Conservation (phyloP, 2,113 vertebrate genomes). For the Pycnonotus jocosus region DNA sequence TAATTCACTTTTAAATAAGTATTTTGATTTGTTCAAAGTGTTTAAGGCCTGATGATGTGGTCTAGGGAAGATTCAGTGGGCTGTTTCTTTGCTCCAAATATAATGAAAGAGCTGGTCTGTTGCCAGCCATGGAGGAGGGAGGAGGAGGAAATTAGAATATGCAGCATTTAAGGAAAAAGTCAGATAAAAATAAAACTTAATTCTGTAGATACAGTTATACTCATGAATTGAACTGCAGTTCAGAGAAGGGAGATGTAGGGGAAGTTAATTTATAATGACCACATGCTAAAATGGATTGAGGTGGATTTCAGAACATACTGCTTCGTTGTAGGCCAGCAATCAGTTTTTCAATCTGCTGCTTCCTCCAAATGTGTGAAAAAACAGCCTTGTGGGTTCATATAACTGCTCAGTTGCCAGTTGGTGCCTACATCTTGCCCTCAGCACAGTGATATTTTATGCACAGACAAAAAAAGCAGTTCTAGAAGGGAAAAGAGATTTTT, state of each 20-base stretch:
- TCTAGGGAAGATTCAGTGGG: background rate
- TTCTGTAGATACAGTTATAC: background rate
- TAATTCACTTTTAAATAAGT: background rate
- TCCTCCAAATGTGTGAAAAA: background rate
- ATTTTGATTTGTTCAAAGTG: background rate
- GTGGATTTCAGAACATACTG: background rate
- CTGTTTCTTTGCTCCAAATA: slow-evolving; percentile 6
- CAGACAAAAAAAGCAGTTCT: background rate
- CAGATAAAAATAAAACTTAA: slow-evolving; percentile 37
- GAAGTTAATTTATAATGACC: background rate
- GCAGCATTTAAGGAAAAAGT: background rate
- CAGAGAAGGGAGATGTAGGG: background rate
- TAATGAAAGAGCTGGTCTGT: slow-evolving; percentile 25
- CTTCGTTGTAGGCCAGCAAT: background rate
- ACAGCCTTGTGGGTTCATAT: background rate
- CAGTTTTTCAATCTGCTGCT: background rate
- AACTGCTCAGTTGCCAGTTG: background rate
- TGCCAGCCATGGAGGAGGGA: background rate
- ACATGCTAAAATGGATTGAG: background rate
- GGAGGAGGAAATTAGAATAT: slow-evolving; percentile 21
- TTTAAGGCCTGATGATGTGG: background rate
- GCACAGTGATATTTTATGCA: background rate
- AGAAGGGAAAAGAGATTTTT: background rate
- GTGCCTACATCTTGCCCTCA: background rate
- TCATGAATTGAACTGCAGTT: background rate